phyloP scores from a whole-genome alignment of 2,113 vertebrate species.

The Salvelinus sp. region DNA sequence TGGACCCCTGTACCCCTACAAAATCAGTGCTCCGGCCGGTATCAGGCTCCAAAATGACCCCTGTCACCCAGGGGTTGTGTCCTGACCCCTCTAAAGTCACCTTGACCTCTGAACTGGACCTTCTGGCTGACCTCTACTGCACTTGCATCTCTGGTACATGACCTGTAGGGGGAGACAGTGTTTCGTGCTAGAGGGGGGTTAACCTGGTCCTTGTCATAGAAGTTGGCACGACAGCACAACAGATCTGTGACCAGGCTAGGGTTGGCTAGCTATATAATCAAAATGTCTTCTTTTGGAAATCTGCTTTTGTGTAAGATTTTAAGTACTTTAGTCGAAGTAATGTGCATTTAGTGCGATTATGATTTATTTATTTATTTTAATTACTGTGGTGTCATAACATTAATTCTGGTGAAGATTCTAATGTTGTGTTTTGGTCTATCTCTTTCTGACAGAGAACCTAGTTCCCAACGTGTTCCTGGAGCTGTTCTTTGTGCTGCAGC shows the following conservation, averaged over 20 bases:
- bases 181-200: too few relatives aligned
- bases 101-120: slow-evolving; percentile 78
- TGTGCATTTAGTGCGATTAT: too few relatives aligned
- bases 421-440: background rate
- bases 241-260: too few relatives aligned
- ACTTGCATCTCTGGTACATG: slow-evolving; percentile 69
- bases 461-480: slow-evolving; percentile 96
- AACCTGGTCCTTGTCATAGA: too few relatives aligned
- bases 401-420: too few relatives aligned
- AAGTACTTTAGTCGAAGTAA: too few relatives aligned
- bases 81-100: slow-evolving; percentile 84
- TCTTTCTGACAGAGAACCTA: slow-evolving; percentile 82
- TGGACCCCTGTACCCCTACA: slow-evolving; percentile 1
- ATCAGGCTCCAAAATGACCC: slow-evolving; percentile 39
- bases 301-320: too few relatives aligned
- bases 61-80: slow-evolving; percentile 54
- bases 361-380: too few relatives aligned
- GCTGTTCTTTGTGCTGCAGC: slow-evolving; percentile 93
- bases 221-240: too few relatives aligned
- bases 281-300: too few relatives aligned
- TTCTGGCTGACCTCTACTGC: slow-evolving; percentile 88
- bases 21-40: slow-evolving; percentile 16
- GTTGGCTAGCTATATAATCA: too few relatives aligned
- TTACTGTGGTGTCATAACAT: too few relatives aligned
- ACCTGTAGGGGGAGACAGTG: slow-evolving; percentile 43